Evolutionary conservation across 2,797 vertebrate genomes (phyloP), one percentile per base, ranked within the genome.

Genomic region (Manis javanica): DNA sequence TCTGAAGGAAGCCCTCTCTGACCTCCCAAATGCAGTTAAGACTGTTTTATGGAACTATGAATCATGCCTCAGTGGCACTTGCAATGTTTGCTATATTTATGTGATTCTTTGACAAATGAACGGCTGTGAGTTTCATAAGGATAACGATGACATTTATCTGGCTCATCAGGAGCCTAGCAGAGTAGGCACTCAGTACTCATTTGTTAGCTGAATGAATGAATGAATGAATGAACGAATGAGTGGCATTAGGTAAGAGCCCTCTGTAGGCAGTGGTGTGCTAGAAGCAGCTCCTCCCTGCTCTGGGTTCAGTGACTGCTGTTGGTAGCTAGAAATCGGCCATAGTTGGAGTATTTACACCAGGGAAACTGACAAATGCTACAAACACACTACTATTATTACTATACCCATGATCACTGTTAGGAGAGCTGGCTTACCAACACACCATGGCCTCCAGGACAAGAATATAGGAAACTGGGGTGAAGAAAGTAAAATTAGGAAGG

Each of bases 51-150:
- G 37, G n/a, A 8, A 5, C 61, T 49, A 0, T 0, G 49, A 39
- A 31, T 26, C 8, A 1, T 7, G 31, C 13, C n/a, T 49, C 0
- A 0, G 8, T 18, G 64, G 69, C 2, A 29, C 39, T 12, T 2
- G 29, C 26, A 7, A 7, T 1, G 14, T 23, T 31, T 1, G 13
- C 77, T 31, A 7, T 46, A 9, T 49, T 37, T 26, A 29, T 18
- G 42, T 23, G 42, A 59, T 11, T 87, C 82, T 49, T 23, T 26
- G 71, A 24, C 37, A 51, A 31, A 34, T 3, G 19, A 66, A 57
- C 4, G 53, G 31, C 26, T 92, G 42, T 64, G 66, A 81, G 77
- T 31, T 31, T 66, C 77, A 1, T 2, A 26, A 4, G 26, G 90
- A 31, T 49, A 23, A 46, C 16, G 46, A 5, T 57, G 19, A 13